Evolutionary conservation across 1,140 invertebrate species (phyloP).

Genomic region (Thaumetopoea pityocampa): DNA sequence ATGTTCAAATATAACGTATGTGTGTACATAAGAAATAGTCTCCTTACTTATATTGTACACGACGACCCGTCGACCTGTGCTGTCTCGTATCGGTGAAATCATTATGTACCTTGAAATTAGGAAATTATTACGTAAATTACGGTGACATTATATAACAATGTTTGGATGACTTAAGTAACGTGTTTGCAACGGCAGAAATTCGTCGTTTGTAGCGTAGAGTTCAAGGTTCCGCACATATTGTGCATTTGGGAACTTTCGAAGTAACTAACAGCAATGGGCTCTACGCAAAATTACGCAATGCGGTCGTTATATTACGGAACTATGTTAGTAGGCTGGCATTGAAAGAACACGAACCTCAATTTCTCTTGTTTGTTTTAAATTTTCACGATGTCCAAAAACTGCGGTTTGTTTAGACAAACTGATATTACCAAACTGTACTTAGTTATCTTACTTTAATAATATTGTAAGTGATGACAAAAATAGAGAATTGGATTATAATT

Average conservation of each 20-base stretch:
- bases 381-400: constrained; percentile 9
- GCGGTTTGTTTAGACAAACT: background rate
- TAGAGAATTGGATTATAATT: no score
- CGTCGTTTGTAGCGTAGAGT: constrained; percentile 14
- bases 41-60: constrained; percentile 79
- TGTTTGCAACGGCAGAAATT: constrained; percentile 15
- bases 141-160: constrained; percentile 34
- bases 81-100: constrained; percentile 84
- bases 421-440: no score
- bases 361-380: constrained; percentile 7
- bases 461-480: no score
- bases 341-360: background rate
- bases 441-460: no score
- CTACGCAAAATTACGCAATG: constrained; percentile 26
- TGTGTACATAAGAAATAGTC: constrained; percentile 17
- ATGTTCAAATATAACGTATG: constrained; percentile 6
- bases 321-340: constrained; percentile 30
- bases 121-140: constrained; percentile 34
- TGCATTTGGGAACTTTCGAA: constrained; percentile 17
- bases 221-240: constrained; percentile 31
- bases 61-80: constrained; percentile 82
- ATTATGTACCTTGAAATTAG: constrained; percentile 79
- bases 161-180: constrained; percentile 27
- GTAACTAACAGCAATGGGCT: background rate
- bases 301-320: constrained; percentile 26